phyloP scores from a whole-genome alignment of 2,888 invertebrate genomes.

The Oxycera nigricornis region DNA sequence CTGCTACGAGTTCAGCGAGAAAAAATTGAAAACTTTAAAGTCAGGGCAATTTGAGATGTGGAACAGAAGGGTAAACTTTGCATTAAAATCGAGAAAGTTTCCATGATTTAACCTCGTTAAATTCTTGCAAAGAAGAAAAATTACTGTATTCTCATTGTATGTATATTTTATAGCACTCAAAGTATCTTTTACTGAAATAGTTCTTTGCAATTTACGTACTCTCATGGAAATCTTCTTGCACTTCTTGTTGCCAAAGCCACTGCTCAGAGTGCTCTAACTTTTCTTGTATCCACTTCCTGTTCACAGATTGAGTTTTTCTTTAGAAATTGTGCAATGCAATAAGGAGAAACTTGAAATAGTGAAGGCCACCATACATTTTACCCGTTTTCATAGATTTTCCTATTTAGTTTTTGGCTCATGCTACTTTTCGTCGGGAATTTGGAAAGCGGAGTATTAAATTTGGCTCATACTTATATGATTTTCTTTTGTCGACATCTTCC shows the following conservation, averaged over 20 bases:
- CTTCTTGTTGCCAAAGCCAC: not conserved
- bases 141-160: not conserved
- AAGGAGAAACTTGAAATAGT: too few relatives aligned
- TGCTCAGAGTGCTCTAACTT: not conserved
- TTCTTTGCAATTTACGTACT: conserved; percentile 9
- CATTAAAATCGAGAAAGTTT: conserved; percentile 29
- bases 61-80: not conserved
- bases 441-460: too few relatives aligned
- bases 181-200: not conserved
- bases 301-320: conserved; percentile 17
- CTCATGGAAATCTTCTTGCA: not conserved
- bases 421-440: too few relatives aligned
- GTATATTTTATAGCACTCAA: conserved; percentile 23
- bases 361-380: too few relatives aligned
- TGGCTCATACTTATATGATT: too few relatives aligned
- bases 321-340: too few relatives aligned
- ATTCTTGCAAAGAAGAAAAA: conserved; percentile 9
- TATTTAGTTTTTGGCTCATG: too few relatives aligned
- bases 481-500: too few relatives aligned
- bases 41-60: not conserved
- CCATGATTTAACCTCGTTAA: conserved; percentile 23
- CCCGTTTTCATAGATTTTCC: too few relatives aligned
- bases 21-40: not conserved
- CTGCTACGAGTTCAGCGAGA: not conserved
- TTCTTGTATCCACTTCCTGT: not conserved